These are phyloP conservation scores for Vannuccia rotundouncinata DNA, from an alignment of 2,888 invertebrate species.

Conservation along the genomic window DNA sequence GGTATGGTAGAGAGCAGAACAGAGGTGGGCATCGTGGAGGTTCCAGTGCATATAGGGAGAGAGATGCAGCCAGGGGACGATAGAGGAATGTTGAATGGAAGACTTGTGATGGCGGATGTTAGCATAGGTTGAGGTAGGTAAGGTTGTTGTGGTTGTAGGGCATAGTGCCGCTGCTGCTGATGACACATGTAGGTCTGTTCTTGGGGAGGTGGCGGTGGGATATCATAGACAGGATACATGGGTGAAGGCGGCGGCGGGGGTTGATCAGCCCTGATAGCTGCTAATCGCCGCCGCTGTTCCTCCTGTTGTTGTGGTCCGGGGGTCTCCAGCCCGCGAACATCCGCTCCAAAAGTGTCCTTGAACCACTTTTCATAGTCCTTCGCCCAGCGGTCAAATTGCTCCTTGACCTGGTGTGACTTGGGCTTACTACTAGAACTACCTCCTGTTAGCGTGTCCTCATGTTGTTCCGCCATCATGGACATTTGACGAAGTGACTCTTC, in stretches of 20 bases:
- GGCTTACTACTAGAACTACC: not conserved
- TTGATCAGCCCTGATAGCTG: not conserved
- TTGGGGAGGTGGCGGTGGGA: not conserved
- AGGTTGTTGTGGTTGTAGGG: not conserved
- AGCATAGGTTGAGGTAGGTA: not conserved
- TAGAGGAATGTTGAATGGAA: not conserved
- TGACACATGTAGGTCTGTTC: no score
- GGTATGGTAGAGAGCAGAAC: not conserved
- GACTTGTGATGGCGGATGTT: not conserved
- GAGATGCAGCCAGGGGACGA: not conserved
- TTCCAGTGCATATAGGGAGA: not conserved
- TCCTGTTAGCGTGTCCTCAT: not conserved
- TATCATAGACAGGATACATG: no score
- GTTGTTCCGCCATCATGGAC: not conserved
- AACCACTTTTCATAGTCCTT: not conserved
- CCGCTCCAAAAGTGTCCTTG: not conserved
- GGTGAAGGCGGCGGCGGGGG: not conserved
- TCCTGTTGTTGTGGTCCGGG: slow-evolving; percentile 3
- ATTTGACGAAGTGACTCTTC: not conserved
- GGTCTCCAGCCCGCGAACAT: not conserved
- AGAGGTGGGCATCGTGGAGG: not conserved
- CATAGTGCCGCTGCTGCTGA: not conserved
- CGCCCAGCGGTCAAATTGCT: not conserved
- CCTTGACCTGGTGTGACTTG: not conserved
- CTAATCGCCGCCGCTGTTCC: not conserved